phyloP scores from a whole-genome alignment of 2,113 vertebrate species.

The Osmerus eperlanus region DNA sequence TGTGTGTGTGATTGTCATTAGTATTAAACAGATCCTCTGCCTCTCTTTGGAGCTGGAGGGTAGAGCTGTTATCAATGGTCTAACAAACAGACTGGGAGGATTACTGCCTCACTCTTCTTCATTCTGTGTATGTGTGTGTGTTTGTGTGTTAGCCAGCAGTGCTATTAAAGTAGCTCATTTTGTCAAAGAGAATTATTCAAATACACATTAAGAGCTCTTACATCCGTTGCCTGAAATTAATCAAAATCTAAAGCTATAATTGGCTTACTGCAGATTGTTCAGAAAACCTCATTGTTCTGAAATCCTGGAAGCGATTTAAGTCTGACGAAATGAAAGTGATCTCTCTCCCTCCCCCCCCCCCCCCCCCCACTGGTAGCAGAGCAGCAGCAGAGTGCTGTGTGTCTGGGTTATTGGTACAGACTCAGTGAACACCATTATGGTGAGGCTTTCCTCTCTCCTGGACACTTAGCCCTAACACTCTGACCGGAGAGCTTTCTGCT shows the following conservation, averaged over 20 bases:
- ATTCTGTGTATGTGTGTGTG: conserved; percentile 3
- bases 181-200: neutral
- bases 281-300: conserved; percentile 23
- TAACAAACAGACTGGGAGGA: conserved; percentile 16
- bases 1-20: neutral
- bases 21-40: neutral
- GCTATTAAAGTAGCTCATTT: neutral
- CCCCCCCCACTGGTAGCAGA: too few species aligned
- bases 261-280: conserved; percentile 23
- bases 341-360: too few species aligned
- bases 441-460: neutral
- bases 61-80: conserved; percentile 30
- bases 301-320: conserved; percentile 16
- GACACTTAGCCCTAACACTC: neutral
- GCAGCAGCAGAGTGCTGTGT: neutral
- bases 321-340: neutral
- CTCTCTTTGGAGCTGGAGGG: conserved; percentile 11
- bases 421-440: neutral
- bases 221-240: neutral
- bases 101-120: too few species aligned
- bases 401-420: conserved; percentile 2
- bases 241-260: conserved; percentile 30
- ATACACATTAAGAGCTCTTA: neutral
- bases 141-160: conserved; percentile 9
- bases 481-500: conserved; percentile 23